phyloP scores from a whole-genome alignment of 2,797 vertebrate genomes.

The Sebastes hopkinsi region DNA sequence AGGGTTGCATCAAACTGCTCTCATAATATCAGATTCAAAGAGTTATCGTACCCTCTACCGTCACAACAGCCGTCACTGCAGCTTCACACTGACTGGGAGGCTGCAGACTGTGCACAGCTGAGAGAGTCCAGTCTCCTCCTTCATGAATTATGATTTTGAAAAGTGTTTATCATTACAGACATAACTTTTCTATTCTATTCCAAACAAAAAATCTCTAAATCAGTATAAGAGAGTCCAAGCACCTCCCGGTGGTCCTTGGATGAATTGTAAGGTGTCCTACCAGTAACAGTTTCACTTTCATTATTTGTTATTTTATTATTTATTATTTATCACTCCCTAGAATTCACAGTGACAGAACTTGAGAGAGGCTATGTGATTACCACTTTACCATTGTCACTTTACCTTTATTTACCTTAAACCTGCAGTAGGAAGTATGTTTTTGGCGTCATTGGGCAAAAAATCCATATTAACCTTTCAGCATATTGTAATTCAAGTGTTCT shows the following conservation, averaged over 20 bases:
- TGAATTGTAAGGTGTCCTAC: no score
- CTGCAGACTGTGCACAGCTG: background rate
- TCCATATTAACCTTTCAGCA: no score
- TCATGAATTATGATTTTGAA: background rate
- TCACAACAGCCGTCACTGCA: slow-evolving; percentile 40
- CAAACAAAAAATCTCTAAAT: background rate
- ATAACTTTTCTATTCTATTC: background rate
- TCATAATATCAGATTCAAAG: background rate
- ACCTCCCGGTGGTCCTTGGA: no score
- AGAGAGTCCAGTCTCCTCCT: background rate
- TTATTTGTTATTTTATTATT: no score
- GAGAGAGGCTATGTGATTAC: background rate
- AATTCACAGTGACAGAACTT: background rate
- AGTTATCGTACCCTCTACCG: slow-evolving; percentile 67
- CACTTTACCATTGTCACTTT: no score
- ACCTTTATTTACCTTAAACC: no score
- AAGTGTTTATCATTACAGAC: background rate
- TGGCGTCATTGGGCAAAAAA: no score
- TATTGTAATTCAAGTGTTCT: no score
- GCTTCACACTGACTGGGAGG: background rate
- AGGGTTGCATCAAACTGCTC: background rate
- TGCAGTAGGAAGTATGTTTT: no score
- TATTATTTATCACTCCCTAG: background rate
- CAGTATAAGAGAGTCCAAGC: background rate
- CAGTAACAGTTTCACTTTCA: background rate